phyloP scores from a whole-genome alignment of 1,140 invertebrate genomes.

The Mamestra configurata region DNA sequence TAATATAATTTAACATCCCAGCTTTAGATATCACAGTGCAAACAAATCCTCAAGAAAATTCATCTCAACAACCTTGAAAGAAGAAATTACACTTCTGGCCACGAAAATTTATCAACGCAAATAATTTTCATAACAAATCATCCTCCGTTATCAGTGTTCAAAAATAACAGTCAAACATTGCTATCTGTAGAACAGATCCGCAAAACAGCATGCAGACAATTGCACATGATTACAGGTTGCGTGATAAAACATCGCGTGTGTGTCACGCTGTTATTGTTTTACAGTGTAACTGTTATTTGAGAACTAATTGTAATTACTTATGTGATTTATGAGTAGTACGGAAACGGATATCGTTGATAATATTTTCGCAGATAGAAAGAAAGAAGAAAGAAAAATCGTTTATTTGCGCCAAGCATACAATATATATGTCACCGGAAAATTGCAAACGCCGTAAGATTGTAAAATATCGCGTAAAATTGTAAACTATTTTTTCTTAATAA shows the following conservation, averaged over 20 bases:
- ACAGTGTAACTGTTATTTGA: constrained; percentile 2
- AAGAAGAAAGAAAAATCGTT: no score
- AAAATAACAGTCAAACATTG: constrained; percentile 22
- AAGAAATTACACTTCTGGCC: no score
- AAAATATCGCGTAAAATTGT: no score
- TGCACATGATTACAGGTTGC: not conserved
- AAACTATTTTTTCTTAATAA: no score
- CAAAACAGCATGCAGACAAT: constrained; percentile 11
- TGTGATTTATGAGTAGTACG: constrained; percentile 12
- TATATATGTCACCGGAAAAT: no score
- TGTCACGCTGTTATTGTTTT: constrained; percentile 11
- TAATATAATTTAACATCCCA: no score
- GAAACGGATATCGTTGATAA: not conserved
- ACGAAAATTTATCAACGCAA: not conserved
- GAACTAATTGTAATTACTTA: constrained; percentile 17
- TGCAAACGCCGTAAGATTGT: no score
- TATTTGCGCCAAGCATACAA: no score
- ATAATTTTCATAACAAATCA: not conserved
- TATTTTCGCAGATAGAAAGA: no score
- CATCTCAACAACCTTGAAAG: not conserved
- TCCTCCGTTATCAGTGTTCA: not conserved
- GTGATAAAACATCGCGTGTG: constrained; percentile 21
- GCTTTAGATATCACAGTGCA: not conserved
- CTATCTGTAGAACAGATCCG: not conserved
- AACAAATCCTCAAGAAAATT: not conserved